These are phyloP conservation scores for Onychorhynchus coronatus DNA, from an alignment of 2,113 vertebrate species.

Conservation along the genomic window DNA sequence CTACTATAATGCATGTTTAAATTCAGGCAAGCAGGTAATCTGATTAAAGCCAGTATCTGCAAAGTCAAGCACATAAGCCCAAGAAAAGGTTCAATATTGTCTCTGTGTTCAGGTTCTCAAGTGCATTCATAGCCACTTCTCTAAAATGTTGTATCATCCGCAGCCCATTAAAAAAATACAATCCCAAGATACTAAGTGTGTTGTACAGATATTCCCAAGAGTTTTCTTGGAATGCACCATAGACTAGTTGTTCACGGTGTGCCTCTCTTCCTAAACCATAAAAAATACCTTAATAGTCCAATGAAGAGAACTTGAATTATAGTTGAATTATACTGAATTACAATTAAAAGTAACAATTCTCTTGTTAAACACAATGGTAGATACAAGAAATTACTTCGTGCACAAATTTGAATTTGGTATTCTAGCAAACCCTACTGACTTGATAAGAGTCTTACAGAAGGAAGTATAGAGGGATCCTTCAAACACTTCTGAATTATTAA, in stretches of 20 bases:
- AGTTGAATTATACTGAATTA: background rate
- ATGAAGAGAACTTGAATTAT: background rate
- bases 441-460: background rate
- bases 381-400: background rate
- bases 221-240: background rate
- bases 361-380: background rate
- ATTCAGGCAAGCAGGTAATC: conserved; percentile 1
- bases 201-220: background rate
- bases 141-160: background rate
- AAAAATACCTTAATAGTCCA: background rate
- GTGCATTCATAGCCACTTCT: background rate
- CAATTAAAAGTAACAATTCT: background rate
- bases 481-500: background rate
- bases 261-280: background rate
- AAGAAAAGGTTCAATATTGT: background rate
- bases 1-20: background rate
- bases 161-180: background rate
- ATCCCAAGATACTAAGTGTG: background rate
- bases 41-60: background rate
- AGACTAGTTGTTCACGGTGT: background rate
- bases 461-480: background rate
- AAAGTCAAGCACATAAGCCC: background rate
- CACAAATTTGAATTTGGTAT: background rate
- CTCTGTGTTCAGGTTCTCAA: background rate
- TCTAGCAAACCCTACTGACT: background rate